Evolutionary conservation across 2,888 invertebrate genomes (phyloP).

Genomic region (Macrophya annulata): DNA sequence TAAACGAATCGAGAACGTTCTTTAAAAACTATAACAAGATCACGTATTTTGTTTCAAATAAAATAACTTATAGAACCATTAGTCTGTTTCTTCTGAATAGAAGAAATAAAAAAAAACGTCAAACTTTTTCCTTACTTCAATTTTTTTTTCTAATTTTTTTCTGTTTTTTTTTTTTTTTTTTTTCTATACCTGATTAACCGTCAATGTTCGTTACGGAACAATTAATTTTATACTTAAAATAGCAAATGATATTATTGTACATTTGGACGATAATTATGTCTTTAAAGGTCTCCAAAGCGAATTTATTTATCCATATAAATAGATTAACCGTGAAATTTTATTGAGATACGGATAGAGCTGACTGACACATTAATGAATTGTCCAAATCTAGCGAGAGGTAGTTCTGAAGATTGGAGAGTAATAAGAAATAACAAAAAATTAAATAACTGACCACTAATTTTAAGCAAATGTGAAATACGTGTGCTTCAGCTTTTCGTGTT

Average conservation of each 20-base stretch:
- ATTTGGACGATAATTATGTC: neutral
- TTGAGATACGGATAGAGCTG: slow-evolving; percentile 33
- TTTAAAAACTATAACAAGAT: neutral
- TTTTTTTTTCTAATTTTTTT: too few species aligned
- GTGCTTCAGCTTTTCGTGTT: neutral
- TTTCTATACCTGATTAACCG: neutral
- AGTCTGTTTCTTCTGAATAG: neutral
- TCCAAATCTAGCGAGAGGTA: neutral
- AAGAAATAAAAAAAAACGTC: neutral
- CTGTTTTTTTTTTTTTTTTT: too few species aligned
- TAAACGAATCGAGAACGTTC: neutral
- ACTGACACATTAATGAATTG: slow-evolving; percentile 33
- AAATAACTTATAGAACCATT: neutral
- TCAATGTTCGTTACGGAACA: neutral
- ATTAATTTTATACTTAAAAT: neutral
- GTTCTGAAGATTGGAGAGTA: neutral
- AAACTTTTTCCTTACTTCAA: neutral
- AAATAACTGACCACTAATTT: slow-evolving; percentile 11
- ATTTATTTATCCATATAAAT: neutral
- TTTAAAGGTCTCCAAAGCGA: neutral
- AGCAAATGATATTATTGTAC: neutral
- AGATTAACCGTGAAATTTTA: slow-evolving; percentile 38
- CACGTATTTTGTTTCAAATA: neutral
- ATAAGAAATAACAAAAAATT: neutral
- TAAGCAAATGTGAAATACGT: neutral